phyloP scores from a whole-genome alignment of 1,140 invertebrate genomes.

The Uloborus diversus region DNA sequence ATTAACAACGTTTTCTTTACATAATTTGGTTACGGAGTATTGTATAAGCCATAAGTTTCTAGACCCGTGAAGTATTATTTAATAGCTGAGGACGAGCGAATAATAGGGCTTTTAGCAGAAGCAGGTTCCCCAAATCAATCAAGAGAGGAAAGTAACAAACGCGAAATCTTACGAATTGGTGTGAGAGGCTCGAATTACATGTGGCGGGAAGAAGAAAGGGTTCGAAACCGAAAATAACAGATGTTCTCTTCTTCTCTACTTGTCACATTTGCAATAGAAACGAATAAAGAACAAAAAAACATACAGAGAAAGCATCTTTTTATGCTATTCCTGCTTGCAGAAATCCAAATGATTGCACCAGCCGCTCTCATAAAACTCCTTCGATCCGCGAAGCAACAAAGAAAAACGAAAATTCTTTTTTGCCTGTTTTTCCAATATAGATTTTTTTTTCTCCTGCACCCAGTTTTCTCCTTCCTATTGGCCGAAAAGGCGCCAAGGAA shows the following conservation, averaged over 20 bases:
- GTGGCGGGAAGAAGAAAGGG: too few species aligned
- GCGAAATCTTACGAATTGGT: constrained; percentile 14
- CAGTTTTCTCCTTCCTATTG: constrained; percentile 34
- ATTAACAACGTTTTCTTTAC: too few species aligned
- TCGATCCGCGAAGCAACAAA: constrained; percentile 27
- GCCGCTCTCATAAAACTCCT: constrained; percentile 56
- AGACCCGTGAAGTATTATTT: constrained; percentile 5
- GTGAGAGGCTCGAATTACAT: constrained; percentile 9
- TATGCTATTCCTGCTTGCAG: constrained; percentile 53
- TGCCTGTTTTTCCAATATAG: constrained; percentile 18
- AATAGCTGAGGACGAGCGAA: neutral
- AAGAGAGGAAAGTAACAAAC: neutral
- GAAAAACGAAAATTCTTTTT: constrained; percentile 6
- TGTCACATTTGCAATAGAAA: constrained; percentile 57
- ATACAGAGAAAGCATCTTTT: constrained; percentile 51
- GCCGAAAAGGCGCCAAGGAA: constrained; percentile 43
- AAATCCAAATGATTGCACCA: constrained; percentile 53
- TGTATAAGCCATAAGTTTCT: too few species aligned
- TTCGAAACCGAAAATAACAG: constrained; percentile 38
- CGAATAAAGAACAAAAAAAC: constrained; percentile 50
- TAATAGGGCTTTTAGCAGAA: neutral
- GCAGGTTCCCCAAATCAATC: neutral
- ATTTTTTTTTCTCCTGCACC: neutral
- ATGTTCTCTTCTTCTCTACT: constrained; percentile 49
- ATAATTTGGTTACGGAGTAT: too few species aligned